Evolutionary conservation across 2,113 vertebrate species (phyloP).

Genomic region (Mirounga angustirostris): DNA sequence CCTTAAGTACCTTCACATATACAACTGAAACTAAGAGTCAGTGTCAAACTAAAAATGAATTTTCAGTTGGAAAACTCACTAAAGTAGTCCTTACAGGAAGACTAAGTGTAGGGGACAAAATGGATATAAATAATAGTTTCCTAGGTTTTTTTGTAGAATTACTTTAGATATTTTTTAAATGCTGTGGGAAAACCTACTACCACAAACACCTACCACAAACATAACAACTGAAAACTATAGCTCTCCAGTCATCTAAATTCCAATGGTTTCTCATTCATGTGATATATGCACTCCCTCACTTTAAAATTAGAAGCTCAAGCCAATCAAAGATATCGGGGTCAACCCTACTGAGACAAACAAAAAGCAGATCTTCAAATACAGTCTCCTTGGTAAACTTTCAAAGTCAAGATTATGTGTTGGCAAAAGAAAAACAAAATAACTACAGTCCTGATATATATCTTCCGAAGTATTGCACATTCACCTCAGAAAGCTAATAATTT

Average conservation of each 20-base stretch:
- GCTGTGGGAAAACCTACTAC: background rate
- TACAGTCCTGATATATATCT: background rate
- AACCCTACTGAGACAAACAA: conserved; percentile 37
- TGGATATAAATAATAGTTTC: background rate
- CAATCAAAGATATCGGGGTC: conserved; percentile 80
- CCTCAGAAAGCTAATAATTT: background rate
- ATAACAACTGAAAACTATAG: conserved; percentile 43
- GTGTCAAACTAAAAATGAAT: conserved; percentile 16
- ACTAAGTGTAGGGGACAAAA: background rate
- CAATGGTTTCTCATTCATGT: conserved; percentile 63
- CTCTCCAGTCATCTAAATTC: conserved; percentile 71
- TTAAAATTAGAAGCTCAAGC: conserved; percentile 82
- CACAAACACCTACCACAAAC: conserved; percentile 25
- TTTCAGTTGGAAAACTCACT: conserved; percentile 58
- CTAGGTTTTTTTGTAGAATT: background rate
- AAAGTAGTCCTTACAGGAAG: background rate
- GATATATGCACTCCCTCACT: conserved; percentile 57
- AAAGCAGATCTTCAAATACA: conserved; percentile 37
- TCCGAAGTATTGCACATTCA: background rate
- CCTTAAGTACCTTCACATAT: background rate
- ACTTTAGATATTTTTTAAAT: conserved; percentile 45
- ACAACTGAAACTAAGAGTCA: conserved; percentile 14
- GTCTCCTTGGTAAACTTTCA: conserved; percentile 47
- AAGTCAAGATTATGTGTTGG: conserved; percentile 55
- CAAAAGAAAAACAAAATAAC: background rate